A percentile compares a stretch with the other conserved stretches of the same genome.
Conservation (phyloP, 1,140 invertebrate genomes). For the Danaus melanippus region DNA sequence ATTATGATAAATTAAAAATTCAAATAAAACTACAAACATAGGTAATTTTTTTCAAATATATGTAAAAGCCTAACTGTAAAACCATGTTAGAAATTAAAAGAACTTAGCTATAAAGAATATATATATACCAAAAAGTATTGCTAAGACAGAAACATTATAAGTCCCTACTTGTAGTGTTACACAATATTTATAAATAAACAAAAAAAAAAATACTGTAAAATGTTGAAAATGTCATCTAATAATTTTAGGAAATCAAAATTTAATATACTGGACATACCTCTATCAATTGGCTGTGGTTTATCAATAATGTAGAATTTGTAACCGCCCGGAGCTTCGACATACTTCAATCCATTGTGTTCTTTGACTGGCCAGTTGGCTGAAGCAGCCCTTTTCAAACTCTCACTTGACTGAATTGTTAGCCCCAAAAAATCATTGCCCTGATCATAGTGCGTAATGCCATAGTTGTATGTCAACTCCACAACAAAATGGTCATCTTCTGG, state of each 20-base stretch:
- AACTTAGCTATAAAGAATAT: too few species aligned
- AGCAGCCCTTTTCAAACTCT: slow-evolving; percentile 82
- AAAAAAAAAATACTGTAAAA: too few species aligned
- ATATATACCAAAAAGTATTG: too few species aligned
- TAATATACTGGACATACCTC: slow-evolving; percentile 68
- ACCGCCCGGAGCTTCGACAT: slow-evolving; percentile 89
- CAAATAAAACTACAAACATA: too few species aligned
- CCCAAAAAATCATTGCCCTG: slow-evolving; percentile 91
- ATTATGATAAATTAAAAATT: too few species aligned
- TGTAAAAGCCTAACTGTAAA: too few species aligned
- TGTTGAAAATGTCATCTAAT: too few species aligned
- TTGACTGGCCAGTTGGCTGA: slow-evolving; percentile 77
- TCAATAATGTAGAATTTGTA: slow-evolving; percentile 89
- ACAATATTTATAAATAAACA: too few species aligned
- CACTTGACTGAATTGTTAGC: slow-evolving; percentile 87
- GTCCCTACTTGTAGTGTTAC: too few species aligned
- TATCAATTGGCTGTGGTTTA: slow-evolving; percentile 76
- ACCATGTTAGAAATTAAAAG: too few species aligned
- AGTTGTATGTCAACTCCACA: slow-evolving; percentile 97
- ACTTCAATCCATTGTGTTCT: slow-evolving; percentile 74
- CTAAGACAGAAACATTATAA: too few species aligned
- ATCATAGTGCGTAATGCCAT: slow-evolving; percentile 90
- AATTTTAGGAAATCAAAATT: not conserved
- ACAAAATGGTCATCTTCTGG: slow-evolving; percentile 96
- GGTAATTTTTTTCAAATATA: too few species aligned